Evolutionary conservation across 2,113 vertebrate species (phyloP), one percentile per base, ranked within the genome.

Genomic region (Mus pahari): DNA sequence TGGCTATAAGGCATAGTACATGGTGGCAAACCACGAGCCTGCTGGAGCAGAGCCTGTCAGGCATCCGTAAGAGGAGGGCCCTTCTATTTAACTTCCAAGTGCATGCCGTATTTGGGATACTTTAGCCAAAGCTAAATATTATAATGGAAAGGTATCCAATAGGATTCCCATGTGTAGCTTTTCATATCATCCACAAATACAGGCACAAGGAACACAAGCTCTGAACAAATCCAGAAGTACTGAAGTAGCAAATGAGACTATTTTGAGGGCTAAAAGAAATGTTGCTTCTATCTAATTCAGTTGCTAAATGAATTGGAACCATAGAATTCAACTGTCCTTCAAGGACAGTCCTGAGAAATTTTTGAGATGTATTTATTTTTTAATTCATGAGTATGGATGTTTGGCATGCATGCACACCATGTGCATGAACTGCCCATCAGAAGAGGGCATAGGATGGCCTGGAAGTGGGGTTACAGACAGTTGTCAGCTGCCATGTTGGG

Each of bases 41-140:
- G 70, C 75, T 87, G 79, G 74, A 68, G 9, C 12, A 82, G 94
- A 77, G 89, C 45, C 53, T 93, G 92, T 95, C 92, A 95, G 70
- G 93, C 91, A 86, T 94, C 89, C 93, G 68, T 39, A 45, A 58
- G 62, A 84, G 89, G 74, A 94, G 39, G 31, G 75, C 55, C 19
- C 89, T 73, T 64, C 55, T 93, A 73, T 78, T 95, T 95, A 84
- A 94, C 73, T 96, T 94, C 91, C 92, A 97, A 97, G 93, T 94
- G 53, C 81, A 39, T 93, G 75, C 39, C 53, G 90, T 82, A 89
- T 94, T 88, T 96, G 90, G 84, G 84, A 95, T 90, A 92, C 94
- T 93, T 95, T 94, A 92, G 92, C 93, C 71, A 96, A 94, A 97
- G 94, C 53, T 97, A 96, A 97, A 96, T 77, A 96, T 50, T 92